Conservation (phyloP, 2,888 invertebrate genomes). For the Odiellus spinosus region DNA sequence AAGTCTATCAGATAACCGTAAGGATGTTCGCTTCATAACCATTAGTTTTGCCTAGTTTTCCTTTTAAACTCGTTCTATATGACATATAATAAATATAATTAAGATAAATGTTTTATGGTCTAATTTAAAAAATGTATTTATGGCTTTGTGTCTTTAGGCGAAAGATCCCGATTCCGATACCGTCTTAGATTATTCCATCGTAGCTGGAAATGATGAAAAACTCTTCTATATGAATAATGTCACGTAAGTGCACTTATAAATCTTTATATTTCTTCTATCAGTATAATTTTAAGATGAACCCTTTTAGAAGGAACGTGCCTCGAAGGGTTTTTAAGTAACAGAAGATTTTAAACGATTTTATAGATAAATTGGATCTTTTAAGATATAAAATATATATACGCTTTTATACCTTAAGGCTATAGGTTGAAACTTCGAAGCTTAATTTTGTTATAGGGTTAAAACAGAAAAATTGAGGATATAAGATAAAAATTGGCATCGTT, state of each 20-base stretch:
- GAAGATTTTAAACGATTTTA: no score
- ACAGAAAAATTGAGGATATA: neutral
- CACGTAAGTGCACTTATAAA: conserved; percentile 12
- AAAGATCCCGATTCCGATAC: conserved; percentile 18
- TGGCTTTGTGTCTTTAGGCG: conserved; percentile 8
- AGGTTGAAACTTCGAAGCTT: no score
- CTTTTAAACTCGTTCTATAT: neutral
- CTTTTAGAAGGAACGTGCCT: no score
- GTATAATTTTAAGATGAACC: no score
- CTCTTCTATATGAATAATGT: conserved; percentile 19
- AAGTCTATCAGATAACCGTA: conserved; percentile 21
- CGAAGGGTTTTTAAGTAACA: no score
- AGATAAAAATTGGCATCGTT: no score
- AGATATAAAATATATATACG: no score
- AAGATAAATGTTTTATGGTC: neutral
- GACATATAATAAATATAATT: neutral
- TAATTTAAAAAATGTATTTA: neutral
- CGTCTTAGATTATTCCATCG: conserved; percentile 19
- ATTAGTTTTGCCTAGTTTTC: no score
- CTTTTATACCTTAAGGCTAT: no score
- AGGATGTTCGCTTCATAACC: neutral
- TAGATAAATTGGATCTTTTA: no score
- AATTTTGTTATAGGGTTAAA: neutral
- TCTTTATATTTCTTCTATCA: no score
- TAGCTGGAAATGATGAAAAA: conserved; percentile 23